Base-by-base conservation (phyloP, 2,797 vertebrate genomes). In the Spinibarbus caldwelli region DNA sequence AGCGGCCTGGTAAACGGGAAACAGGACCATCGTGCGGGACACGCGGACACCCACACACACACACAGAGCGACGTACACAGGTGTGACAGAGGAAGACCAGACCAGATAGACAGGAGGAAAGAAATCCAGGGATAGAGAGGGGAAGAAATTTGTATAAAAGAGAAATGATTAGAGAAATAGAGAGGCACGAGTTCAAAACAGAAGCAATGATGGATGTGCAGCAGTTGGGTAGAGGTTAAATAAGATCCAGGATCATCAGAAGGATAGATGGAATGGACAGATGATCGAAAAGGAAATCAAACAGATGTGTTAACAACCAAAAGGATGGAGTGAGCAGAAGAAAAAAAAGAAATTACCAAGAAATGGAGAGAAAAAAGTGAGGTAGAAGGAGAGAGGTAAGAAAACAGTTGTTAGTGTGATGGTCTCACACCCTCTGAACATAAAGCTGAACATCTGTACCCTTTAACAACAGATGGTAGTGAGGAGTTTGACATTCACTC, bases 1-100 rank as follows among this genome's bases (percentile, higher is more conserved):
- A 96, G 91, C 97, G 97, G 96, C 97, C 97, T 98, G 96, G 96
- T 92, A 94, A 95, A 90, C 89, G 94, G 93, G 92, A 93, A 92
- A 94, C 93, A 15, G 93, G 94, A 90, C n/a, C 91, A 87, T 71
- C 89, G 94, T 94, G 94, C 92, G 78, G 89, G 87, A 90, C 80
- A 71, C 57, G 66, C 52, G 59, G 81, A 86, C 85, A 88, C 66
- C 70, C 62, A 85, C 47, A 45, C 57, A 80, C 72, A 85, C 71
- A 87, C 41, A 91, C 19, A 95, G 93, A 95, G 92, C 26, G 54
- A 86, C 43, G 49, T 43, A 90, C 70, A 92, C 86, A 86, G 81
- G 75, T n/a, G 77, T n/a, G 80, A 85, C 87, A 68, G 52, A 83
- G 38, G 43, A 82, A 78, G 26, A 84, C 71, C 80, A 78, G 38